Base-by-base conservation (phyloP, 2,113 vertebrate species). In the Myodes glareolus region DNA sequence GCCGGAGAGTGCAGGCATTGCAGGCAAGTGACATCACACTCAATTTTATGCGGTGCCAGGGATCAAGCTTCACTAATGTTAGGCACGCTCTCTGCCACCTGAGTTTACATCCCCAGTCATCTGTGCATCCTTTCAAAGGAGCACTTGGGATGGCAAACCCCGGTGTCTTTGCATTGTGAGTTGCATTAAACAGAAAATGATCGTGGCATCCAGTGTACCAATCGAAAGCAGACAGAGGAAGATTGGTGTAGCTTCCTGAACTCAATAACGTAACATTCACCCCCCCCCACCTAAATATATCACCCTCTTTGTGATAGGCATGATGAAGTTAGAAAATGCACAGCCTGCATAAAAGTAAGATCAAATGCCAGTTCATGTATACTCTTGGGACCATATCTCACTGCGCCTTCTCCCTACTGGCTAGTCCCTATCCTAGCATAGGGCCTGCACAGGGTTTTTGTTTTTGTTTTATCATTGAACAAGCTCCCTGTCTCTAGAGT, bases 101-200 rank as follows among this genome's bases (percentile, higher is more conserved):
- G 36, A 73, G 50, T 68, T 39, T 39, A 10, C 16, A 55, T 39
- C 47, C 12, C 67, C 13, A 39, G 12, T 7, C 19, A n/a, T 39
- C 33, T 55, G 23, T 39, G 68, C 33, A 6, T 33, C 67, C 25
- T 42, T 70, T 25, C 65, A 50, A 93, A 84, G 92, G 55, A 94
- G 29, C 14, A 3, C 0, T 91, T 47, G 39, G 33, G 7, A 23
- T 73, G 14, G 33, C 55, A 76, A 29, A 33, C 63, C 52, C 67
- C 55, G 78, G 89, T n/a, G 16, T 27, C 29, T 82, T 80, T 94
- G 61, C 36, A 39, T 65, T 68, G 87, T 93, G n/a, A 47, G 31
- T 84, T 45, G 13, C 19, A 42, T 39, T 33, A 8, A 78, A 23
- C 10, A 7, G 39, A 70, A 75, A 61, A 31, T 36, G 17, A 7